Conservation (phyloP, 2,113 vertebrate species). For the Tychaedon coryphoeus region DNA sequence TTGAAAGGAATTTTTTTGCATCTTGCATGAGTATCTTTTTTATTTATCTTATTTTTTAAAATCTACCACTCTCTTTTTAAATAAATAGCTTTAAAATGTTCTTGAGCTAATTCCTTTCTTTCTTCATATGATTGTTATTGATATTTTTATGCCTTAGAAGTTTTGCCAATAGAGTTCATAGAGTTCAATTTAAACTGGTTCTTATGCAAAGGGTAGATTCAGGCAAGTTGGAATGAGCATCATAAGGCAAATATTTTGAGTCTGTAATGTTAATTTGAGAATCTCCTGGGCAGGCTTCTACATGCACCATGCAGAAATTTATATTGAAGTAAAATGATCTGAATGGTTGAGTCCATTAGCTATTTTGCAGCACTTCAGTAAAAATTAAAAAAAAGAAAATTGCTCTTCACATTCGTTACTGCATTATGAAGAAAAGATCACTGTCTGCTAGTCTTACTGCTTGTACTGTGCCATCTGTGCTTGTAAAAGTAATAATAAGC, state of each 20-base stretch:
- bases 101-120: not conserved
- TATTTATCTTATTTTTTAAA: not conserved
- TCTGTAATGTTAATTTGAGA: not conserved
- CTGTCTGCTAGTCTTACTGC: conserved; percentile 57
- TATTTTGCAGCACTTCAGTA: conserved; percentile 27
- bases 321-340: not conserved
- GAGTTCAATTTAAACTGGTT: conserved; percentile 22
- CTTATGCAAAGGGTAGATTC: conserved; percentile 16
- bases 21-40: not conserved
- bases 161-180: conserved; percentile 28
- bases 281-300: not conserved
- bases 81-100: not conserved
- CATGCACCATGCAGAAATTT: not conserved
- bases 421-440: conserved; percentile 56
- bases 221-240: not conserved
- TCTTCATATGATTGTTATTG: not conserved
- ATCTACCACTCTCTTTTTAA: not conserved
- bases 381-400: conserved; percentile 25
- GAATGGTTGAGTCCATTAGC: not conserved
- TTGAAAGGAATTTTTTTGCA: not conserved
- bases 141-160: conserved; percentile 30
- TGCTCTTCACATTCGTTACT: conserved; percentile 28
- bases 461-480: conserved; percentile 71
- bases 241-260: conserved; percentile 7
- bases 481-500: conserved; percentile 72